Percentiles rank a stretch among this genome's conserved stretches.
Conservation (phyloP, 2,888 invertebrate species). For the Chelonus formosanus region DNA sequence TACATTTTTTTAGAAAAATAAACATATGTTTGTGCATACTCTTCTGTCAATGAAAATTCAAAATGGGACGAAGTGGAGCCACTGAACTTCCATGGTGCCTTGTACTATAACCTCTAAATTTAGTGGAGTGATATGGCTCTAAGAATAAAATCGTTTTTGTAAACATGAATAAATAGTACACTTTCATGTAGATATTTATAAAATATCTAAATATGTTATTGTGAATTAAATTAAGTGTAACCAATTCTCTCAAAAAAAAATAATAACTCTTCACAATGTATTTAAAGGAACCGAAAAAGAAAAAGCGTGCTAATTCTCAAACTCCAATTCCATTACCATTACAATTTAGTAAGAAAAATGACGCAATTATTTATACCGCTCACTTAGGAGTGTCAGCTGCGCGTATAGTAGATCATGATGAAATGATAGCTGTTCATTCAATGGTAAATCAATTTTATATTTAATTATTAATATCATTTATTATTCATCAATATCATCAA, state of each 20-base stretch:
- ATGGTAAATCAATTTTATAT: constrained; percentile 62
- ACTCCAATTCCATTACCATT: constrained; percentile 62
- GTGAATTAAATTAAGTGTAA: not conserved
- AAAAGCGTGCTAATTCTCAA: constrained; percentile 64
- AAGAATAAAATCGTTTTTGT: no score
- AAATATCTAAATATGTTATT: not conserved
- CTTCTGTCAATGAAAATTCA: no score
- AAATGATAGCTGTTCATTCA: constrained; percentile 72
- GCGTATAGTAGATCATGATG: constrained; percentile 70
- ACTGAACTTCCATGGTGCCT: no score
- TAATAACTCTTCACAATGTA: constrained; percentile 56
- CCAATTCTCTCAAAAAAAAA: constrained; percentile 32
- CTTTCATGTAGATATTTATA: no score
- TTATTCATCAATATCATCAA: no score
- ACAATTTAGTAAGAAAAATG: constrained; percentile 63
- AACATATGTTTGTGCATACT: no score
- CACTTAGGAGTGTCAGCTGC: constrained; percentile 76
- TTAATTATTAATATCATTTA: no score
- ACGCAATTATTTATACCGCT: constrained; percentile 70
- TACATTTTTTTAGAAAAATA: no score
- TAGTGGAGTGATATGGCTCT: no score
- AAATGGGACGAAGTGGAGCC: no score
- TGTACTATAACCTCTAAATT: no score
- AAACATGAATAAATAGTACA: no score
- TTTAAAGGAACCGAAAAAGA: constrained; percentile 67